Percentiles rank a stretch among this genome's conserved stretches.
Conservation (phyloP, 2,888 invertebrate species). For the Cryptophagus acutangulus region DNA sequence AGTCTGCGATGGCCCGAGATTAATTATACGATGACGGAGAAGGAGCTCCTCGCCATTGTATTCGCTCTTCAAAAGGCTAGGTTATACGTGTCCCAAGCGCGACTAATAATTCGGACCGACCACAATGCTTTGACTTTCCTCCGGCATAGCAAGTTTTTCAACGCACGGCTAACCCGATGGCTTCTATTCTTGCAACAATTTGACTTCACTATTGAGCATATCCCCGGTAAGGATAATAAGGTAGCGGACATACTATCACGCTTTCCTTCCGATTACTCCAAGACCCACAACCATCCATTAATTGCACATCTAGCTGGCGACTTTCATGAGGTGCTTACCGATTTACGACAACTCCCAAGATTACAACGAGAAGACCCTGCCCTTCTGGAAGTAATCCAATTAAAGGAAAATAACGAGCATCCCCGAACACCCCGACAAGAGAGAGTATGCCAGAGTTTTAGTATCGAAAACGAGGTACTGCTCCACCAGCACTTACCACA, state of each 20-base stretch:
- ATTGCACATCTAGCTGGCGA: no score
- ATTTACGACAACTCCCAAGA: no score
- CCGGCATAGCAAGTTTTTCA: conserved; percentile 17
- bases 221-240: conserved; percentile 15
- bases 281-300: no score
- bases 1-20: conserved; percentile 15
- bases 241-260: conserved; percentile 18
- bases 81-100: conserved; percentile 8
- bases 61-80: conserved; percentile 16
- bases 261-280: no score
- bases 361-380: no score
- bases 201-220: conserved; percentile 14
- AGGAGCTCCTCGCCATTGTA: conserved; percentile 19
- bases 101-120: conserved; percentile 19
- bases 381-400: no score
- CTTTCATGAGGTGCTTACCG: no score
- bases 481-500: background rate
- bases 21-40: conserved; percentile 21
- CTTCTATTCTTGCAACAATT: conserved; percentile 14
- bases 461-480: conserved; percentile 1
- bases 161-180: conserved; percentile 18
- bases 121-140: conserved; percentile 19
- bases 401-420: no score
- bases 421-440: no score
- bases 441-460: no score